phyloP scores from a whole-genome alignment of 2,797 vertebrate species.

The Leptodactylus fallax region DNA sequence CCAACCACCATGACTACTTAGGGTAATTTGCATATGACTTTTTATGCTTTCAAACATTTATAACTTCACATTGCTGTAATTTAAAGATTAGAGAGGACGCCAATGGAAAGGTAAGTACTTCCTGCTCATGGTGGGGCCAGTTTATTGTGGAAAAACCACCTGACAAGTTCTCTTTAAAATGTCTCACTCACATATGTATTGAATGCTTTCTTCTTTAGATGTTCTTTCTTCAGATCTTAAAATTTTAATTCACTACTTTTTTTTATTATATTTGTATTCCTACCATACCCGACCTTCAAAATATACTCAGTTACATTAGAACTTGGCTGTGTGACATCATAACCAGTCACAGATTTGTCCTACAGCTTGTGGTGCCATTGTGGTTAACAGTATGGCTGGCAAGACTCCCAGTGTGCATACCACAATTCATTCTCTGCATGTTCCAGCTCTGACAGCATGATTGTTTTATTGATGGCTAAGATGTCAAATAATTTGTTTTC shows the following conservation, averaged over 20 bases:
- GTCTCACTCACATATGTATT: background rate
- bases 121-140: too few species aligned
- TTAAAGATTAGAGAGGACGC: too few species aligned
- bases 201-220: background rate
- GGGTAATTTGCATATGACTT: too few species aligned
- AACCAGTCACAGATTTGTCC: slow-evolving; percentile 11
- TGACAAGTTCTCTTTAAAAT: background rate
- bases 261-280: background rate
- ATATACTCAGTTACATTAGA: background rate
- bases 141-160: too few species aligned
- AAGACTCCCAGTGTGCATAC: slow-evolving; percentile 55
- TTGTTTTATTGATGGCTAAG: background rate
- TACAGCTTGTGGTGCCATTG: background rate
- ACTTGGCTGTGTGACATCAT: slow-evolving; percentile 10
- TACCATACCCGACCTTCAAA: background rate
- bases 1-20: too few species aligned
- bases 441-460: background rate
- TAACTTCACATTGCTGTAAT: too few species aligned
- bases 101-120: too few species aligned
- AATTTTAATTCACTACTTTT: background rate
- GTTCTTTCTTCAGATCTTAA: background rate
- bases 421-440: background rate
- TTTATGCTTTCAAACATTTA: too few species aligned
- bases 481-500: background rate
- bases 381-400: background rate